These are phyloP conservation scores for Seriola rivoliana DNA, from an alignment of 2,113 vertebrate genomes.

Conservation along the genomic window DNA sequence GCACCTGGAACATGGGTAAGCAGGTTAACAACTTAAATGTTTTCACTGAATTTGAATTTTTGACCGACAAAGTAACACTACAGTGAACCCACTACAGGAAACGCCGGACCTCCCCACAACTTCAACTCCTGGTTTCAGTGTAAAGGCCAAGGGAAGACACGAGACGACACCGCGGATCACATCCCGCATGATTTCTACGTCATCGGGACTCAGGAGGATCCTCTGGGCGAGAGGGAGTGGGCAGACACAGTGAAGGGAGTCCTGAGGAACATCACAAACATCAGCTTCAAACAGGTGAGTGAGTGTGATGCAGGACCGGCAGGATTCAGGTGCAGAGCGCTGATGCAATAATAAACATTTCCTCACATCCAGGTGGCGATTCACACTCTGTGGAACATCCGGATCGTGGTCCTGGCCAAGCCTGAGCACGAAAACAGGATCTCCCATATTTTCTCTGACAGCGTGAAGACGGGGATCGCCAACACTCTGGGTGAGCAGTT, in stretches of 20 bases:
- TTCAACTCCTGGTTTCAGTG: slow-evolving; percentile 97
- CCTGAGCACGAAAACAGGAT: slow-evolving; percentile 97
- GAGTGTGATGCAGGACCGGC: background rate
- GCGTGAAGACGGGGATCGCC: slow-evolving; percentile 96
- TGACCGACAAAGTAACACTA: background rate
- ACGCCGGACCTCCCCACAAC: slow-evolving; percentile 90
- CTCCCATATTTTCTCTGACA: slow-evolving; percentile 93
- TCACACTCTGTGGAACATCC: slow-evolving; percentile 97
- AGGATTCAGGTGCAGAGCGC: background rate
- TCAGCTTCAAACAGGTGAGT: slow-evolving; percentile 94
- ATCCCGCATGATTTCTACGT: slow-evolving; percentile 98
- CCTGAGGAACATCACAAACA: slow-evolving; percentile 92
- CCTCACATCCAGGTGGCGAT: slow-evolving; percentile 87
- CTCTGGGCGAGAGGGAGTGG: slow-evolving; percentile 94
- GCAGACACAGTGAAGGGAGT: slow-evolving; percentile 88
- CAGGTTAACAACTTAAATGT: background rate
- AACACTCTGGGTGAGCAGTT: slow-evolving; percentile 92
- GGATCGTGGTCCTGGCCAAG: slow-evolving; percentile 93
- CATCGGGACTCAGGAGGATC: slow-evolving; percentile 96
- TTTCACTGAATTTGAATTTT: background rate
- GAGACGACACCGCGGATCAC: slow-evolving; percentile 94
- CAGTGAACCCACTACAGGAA: slow-evolving; percentile 83
- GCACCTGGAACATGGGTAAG: slow-evolving; percentile 99
- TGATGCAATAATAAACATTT: background rate
- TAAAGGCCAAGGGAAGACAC: slow-evolving; percentile 95